Evolutionary conservation across 2,888 invertebrate species (phyloP).

Genomic region (Nymphalis c-album): DNA sequence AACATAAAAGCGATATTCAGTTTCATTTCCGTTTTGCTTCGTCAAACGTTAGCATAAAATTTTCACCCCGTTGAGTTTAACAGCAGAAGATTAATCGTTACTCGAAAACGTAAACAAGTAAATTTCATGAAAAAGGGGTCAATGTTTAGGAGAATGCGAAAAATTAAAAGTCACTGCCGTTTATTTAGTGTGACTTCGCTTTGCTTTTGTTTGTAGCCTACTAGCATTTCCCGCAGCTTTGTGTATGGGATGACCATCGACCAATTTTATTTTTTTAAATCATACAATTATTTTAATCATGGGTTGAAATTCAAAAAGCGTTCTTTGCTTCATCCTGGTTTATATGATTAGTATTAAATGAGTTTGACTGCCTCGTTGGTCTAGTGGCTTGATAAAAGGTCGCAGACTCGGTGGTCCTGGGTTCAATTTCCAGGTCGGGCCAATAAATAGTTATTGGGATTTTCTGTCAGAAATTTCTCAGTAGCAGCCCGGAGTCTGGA

Average conservation of each 20-base stretch:
- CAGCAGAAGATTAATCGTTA: slow-evolving; percentile 5
- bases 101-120: slow-evolving; percentile 1
- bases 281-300: background rate
- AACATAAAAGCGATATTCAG: background rate
- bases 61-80: background rate
- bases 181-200: slow-evolving; percentile 7
- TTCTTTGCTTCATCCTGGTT: background rate
- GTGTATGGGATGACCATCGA: background rate
- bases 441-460: no score
- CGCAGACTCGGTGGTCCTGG: no score
- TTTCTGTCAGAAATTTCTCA: no score
- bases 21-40: background rate
- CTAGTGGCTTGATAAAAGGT: no score
- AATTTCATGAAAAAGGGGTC: slow-evolving; percentile 9
- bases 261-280: background rate
- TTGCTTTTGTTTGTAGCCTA: background rate
- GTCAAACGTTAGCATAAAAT: background rate
- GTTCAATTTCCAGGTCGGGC: no score
- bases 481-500: no score
- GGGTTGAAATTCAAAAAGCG: no score
- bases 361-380: no score
- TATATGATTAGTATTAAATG: no score
- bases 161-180: slow-evolving; percentile 3
- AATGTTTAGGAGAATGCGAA: background rate
- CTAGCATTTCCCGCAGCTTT: background rate